Percentiles rank a stretch among this genome's conserved stretches.
Conservation (phyloP, 2,888 invertebrate species). For the Bombyx huttoni region DNA sequence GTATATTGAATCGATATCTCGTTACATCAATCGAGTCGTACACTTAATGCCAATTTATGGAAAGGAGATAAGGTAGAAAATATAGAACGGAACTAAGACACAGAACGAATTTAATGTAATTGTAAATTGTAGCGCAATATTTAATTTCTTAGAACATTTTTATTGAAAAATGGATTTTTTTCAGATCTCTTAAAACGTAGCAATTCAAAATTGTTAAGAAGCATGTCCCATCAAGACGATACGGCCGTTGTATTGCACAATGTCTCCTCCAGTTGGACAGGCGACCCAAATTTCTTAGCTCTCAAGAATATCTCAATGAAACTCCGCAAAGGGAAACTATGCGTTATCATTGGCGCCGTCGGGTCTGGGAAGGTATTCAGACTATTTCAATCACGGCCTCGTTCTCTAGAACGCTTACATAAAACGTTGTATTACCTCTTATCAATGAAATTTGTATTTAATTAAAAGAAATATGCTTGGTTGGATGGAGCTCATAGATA, state of each 20-base stretch:
- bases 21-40: no score
- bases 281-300: conserved; percentile 62
- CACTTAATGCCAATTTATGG: background rate
- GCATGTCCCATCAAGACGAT: conserved; percentile 40
- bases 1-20: background rate
- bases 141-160: background rate
- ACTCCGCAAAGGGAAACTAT: conserved; percentile 70
- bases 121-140: no score
- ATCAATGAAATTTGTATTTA: conserved; percentile 4
- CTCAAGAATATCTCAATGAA: conserved; percentile 66
- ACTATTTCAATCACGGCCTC: background rate
- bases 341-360: conserved; percentile 82
- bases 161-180: background rate
- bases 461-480: no score
- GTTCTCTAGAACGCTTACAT: background rate
- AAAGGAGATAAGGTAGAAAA: background rate
- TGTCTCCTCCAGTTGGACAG: conserved; percentile 67
- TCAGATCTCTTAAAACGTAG: background rate
- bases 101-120: no score
- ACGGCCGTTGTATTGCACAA: conserved; percentile 40
- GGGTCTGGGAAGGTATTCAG: conserved; percentile 78
- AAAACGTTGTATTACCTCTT: conserved; percentile 4
- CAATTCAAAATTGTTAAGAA: conserved; percentile 24
- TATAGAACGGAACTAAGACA: background rate
- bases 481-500: no score